Percentiles rank a stretch among this genome's conserved stretches.
These are phyloP conservation scores for Lindbergichthys nudifrons DNA, from an alignment of 2,797 vertebrate genomes.

Conservation along the genomic window DNA sequence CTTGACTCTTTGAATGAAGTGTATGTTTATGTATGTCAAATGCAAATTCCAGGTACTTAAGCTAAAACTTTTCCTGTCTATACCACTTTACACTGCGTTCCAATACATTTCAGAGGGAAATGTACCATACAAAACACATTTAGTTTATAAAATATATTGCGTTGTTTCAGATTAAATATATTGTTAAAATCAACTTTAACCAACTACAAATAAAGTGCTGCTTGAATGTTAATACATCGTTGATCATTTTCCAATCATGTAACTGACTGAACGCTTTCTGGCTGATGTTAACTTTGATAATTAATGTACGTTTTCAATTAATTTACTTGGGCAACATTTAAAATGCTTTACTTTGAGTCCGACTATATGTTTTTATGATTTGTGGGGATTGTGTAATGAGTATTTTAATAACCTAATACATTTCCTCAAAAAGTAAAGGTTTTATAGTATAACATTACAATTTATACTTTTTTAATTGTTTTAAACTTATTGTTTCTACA, in stretches of 20 bases:
- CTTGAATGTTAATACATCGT: not conserved
- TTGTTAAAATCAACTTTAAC: not conserved
- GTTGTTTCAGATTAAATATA: not conserved
- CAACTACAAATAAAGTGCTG: not conserved
- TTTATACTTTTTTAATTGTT: too few species aligned
- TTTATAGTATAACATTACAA: not conserved
- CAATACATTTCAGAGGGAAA: not conserved
- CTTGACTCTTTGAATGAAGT: constrained; percentile 78
- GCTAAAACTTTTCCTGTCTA: not conserved
- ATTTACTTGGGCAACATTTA: not conserved
- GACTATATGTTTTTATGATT: not conserved
- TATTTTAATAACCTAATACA: not conserved
- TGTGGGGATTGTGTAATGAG: not conserved
- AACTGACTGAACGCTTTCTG: not conserved
- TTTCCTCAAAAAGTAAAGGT: not conserved
- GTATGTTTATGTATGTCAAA: not conserved
- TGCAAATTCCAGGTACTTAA: not conserved
- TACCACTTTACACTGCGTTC: not conserved
- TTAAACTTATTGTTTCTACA: not conserved
- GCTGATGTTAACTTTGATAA: not conserved
- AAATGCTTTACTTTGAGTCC: too few species aligned
- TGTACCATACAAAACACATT: not conserved
- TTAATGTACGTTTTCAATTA: too few species aligned
- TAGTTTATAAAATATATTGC: not conserved
- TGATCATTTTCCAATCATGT: not conserved